Evolutionary conservation across 1,140 invertebrate genomes (phyloP).

Genomic region (Penaeus indicus): DNA sequence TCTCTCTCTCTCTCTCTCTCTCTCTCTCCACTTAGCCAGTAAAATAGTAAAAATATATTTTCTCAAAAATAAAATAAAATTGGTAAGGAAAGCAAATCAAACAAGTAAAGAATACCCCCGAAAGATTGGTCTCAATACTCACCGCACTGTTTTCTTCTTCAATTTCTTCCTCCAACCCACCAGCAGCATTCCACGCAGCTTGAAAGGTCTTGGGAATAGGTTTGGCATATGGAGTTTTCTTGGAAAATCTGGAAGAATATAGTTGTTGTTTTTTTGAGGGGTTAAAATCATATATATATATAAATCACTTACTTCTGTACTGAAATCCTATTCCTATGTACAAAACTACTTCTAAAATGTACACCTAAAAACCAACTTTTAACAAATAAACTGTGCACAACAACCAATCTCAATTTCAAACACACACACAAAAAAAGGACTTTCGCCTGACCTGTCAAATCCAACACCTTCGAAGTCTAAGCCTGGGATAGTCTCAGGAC

Average conservation of each 20-base stretch:
- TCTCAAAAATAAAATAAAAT: too few relatives aligned
- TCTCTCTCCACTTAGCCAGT: too few relatives aligned
- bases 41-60: too few relatives aligned
- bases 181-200: conserved; percentile 92
- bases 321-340: too few relatives aligned
- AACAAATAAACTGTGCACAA: too few relatives aligned
- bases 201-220: conserved; percentile 96
- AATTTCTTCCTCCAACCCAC: conserved; percentile 64
- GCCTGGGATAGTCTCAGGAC: conserved; percentile 65
- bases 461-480: conserved; percentile 51
- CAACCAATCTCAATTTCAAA: too few relatives aligned
- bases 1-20: not conserved
- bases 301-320: too few relatives aligned
- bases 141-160: conserved; percentile 58
- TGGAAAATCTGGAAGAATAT: conserved; percentile 66
- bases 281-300: not conserved
- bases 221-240: conserved; percentile 87
- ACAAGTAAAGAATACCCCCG: not conserved
- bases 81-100: not conserved
- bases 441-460: conserved; percentile 58
- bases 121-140: not conserved
- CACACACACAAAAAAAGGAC: not conserved
- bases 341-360: too few relatives aligned
- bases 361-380: too few relatives aligned
- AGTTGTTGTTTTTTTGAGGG: not conserved